These are phyloP conservation scores for Dicranocentrus wangi DNA, from an alignment of 2,888 invertebrate genomes.

Conservation along the genomic window DNA sequence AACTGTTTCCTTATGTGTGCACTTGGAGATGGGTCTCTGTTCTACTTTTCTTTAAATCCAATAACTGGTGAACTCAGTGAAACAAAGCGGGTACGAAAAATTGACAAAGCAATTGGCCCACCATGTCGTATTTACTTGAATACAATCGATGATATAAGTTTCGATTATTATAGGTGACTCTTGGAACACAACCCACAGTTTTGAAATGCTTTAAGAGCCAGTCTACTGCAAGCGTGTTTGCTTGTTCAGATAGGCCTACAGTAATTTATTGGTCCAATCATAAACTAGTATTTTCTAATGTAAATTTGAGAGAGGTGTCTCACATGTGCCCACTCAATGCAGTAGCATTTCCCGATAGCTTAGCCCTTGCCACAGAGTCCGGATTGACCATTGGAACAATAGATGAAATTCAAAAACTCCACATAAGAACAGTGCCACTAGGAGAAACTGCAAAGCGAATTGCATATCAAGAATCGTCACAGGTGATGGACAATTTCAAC, in stretches of 20 bases:
- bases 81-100: slow-evolving; percentile 82
- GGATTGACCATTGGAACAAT: slow-evolving; percentile 96
- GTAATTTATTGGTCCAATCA: slow-evolving; percentile 99
- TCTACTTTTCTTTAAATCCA: slow-evolving; percentile 91
- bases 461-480: slow-evolving; percentile 92
- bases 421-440: slow-evolving; percentile 95
- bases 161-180: slow-evolving; percentile 87
- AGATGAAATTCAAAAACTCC: slow-evolving; percentile 98
- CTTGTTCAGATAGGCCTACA: slow-evolving; percentile 98
- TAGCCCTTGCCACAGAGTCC: slow-evolving; percentile 91
- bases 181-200: slow-evolving; percentile 98
- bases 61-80: slow-evolving; percentile 85
- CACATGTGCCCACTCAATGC: slow-evolving; percentile 99
- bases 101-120: not conserved
- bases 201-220: slow-evolving; percentile 90
- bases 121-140: too few species aligned
- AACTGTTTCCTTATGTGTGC: slow-evolving; percentile 92
- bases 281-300: slow-evolving; percentile 98
- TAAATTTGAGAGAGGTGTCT: slow-evolving; percentile 91
- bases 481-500: slow-evolving; percentile 77
- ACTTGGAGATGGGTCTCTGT: slow-evolving; percentile 97
- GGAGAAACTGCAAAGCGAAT: slow-evolving; percentile 96
- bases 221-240: slow-evolving; percentile 96
- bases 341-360: slow-evolving; percentile 92
- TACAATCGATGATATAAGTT: too few species aligned